Base-by-base conservation (phyloP, 1,140 invertebrate genomes). In the Pogonus chalceus region DNA sequence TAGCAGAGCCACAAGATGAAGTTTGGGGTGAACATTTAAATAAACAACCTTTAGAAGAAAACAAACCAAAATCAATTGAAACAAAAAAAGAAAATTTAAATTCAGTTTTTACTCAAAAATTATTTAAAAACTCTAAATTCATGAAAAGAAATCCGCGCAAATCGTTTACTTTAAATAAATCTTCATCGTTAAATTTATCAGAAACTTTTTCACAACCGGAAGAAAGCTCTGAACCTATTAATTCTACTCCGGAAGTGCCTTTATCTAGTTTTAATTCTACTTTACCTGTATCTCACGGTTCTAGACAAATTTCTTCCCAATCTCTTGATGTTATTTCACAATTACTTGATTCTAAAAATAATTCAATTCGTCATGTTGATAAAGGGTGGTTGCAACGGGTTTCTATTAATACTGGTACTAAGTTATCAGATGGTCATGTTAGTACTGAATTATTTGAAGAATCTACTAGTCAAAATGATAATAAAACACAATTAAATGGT, bases 91-190 rank as follows among this genome's bases (percentile, higher is more conserved):
- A 56, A 23, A 69, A 61, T 60, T 56, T 62, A 57, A 65, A 69
- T 72, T 24, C 58, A 60, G 66, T 75, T 58, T 69, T 83, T n/a
- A 78, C 80, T 1, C 77, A 84, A 62, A 87, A 88, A 64, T 71
- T 87, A 51, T 88, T 88, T 69, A 74, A 79, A 35, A 78, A 76
- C 37, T 74, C 79, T 52, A 81, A 71, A 64, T 82, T 88, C 68
- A 75, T 76, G 20, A 82, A 87, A 63, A 72, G 85, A 55, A 88
- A 89, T 73, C 85, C 85, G 12, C 76, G 85, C 63, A 89, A 89
- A 68, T 79, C 79, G 0, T 56, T 80, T n/a, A 66, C 67, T 14
- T 65, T 62, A 60, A 51, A 47, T 69, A 75, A n/a, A n/a, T n/a
- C n/a, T n/a, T n/a, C n/a, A n/a, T n/a, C n/a, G 37, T 16, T 43